Evolutionary conservation across 2,888 invertebrate species (phyloP), one percentile per base, ranked within the genome.

Genomic region (Augiades crinisus): DNA sequence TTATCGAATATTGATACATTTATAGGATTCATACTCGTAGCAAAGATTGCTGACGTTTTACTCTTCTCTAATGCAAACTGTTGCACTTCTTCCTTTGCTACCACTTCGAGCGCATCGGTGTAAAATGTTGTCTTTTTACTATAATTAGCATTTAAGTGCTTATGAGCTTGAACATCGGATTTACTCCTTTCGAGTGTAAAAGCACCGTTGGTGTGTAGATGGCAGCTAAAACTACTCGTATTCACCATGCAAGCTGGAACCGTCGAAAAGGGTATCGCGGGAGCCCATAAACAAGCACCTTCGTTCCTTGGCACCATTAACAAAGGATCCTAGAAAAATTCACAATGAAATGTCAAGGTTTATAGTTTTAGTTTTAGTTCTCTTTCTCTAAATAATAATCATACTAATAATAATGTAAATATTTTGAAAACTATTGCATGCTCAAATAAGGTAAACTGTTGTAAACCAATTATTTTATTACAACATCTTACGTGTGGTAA

Each of bases 291-390:
- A 64, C 84, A 89, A 5, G 90, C 89, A 12, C 92, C 92, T 58
- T 91, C 91, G 72, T 92, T 93, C 58, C 92, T 81, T 6, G 92
- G 92, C 60, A 91, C 92, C 71, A 92, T 75, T 31, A 92, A 70
- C 7, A 92, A 74, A 0, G 92, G 92, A 71, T 92, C 90, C 90
- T 90, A 68, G n/a, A 74, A 70, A 44, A 16, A 54, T n/a, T 5
- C 22, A 38, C 12, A 43, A 31, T 21, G n/a, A 14, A 22, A 27
- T 40, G 1, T n/a, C n/a, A n/a, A n/a, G n/a, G n/a, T n/a, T n/a
- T n/a, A n/a, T n/a, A n/a, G n/a, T n/a, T n/a, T n/a, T n/a, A n/a
- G n/a, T n/a, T n/a, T n/a, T n/a, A n/a, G n/a, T n/a, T n/a, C n/a
- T n/a, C n/a, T n/a, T n/a, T n/a, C n/a, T n/a, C n/a, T n/a, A n/a